Evolutionary conservation across 2,797 vertebrate species (phyloP).

Genomic region (Erithacus rubecula): DNA sequence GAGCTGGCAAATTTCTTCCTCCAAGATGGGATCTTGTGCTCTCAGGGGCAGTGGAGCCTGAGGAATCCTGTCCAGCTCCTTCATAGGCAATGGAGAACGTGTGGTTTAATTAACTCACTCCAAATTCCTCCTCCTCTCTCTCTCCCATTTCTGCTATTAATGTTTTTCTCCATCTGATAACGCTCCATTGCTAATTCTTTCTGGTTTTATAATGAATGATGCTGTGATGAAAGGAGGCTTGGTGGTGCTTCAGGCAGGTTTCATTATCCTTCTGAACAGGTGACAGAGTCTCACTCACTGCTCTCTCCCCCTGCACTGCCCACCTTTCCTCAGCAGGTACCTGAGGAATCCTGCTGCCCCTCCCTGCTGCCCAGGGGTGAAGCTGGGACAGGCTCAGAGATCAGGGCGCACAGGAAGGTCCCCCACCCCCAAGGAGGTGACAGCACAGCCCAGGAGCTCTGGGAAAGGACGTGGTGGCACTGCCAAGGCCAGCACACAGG

Average conservation of each 20-base stretch:
- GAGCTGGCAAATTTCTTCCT: not conserved
- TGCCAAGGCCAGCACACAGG: not conserved
- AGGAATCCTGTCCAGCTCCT: conserved; percentile 53
- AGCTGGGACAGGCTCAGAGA: not conserved
- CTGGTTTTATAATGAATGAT: conserved; percentile 73
- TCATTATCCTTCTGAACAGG: conserved; percentile 69
- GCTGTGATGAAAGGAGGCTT: conserved; percentile 67
- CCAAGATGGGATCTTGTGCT: not conserved
- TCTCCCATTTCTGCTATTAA: conserved; percentile 71
- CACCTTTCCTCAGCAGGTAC: conserved; percentile 22
- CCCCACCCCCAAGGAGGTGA: fast-evolving
- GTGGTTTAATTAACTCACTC: conserved; percentile 75
- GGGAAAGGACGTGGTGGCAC: not conserved
- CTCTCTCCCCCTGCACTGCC: not conserved
- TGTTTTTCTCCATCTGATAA: conserved; percentile 76
- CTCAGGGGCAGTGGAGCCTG: not conserved
- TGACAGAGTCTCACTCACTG: conserved; percentile 55
- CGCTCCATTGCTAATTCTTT: conserved; percentile 72
- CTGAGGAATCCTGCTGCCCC: not conserved
- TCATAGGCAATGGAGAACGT: conserved; percentile 62
- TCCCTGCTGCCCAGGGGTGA: not conserved
- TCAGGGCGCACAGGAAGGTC: fast-evolving
- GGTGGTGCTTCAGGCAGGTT: conserved; percentile 68
- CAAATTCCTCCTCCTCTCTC: conserved; percentile 65
- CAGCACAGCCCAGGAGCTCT: not conserved